Evolutionary conservation across 37 sponge, comb jelly and placozoan species (phyloP).

Genomic region (Cladorhizidae sp.): DNA sequence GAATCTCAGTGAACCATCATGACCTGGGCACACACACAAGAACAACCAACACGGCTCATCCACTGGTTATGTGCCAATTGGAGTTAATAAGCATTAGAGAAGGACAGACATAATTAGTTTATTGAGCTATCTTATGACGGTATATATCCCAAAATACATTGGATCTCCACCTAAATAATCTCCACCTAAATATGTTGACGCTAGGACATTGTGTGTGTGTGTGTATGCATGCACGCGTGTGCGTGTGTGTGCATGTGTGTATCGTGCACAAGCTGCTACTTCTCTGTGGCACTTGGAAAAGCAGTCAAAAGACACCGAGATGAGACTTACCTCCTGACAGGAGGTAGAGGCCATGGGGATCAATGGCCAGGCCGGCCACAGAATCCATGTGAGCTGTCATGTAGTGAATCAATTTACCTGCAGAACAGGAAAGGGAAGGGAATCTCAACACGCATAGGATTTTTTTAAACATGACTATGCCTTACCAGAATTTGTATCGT

Average conservation of each 20-base stretch:
- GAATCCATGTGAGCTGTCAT: slow-evolving; percentile 96
- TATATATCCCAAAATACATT: no score
- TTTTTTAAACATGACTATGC: not conserved
- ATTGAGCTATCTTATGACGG: no score
- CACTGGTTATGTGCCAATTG: no score
- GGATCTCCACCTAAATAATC: no score
- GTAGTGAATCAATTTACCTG: slow-evolving; percentile 78
- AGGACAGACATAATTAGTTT: no score
- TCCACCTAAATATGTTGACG: not conserved
- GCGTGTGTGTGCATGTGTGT: slow-evolving; percentile 9
- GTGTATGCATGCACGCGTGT: no score
- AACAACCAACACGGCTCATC: no score
- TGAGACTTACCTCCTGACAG: slow-evolving; percentile 85
- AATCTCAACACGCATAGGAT: not conserved
- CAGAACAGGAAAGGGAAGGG: not conserved
- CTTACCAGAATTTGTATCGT: slow-evolving; percentile 75
- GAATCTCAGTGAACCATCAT: slow-evolving; percentile 92
- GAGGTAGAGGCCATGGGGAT: slow-evolving; percentile 94
- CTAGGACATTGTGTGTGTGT: no score
- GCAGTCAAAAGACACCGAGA: no score
- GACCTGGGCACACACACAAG: slow-evolving; percentile 81
- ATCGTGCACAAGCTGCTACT: no score
- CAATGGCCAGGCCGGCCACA: slow-evolving; percentile 89
- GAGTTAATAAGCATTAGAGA: no score
- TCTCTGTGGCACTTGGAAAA: no score